Conservation (phyloP, 1,140 invertebrate genomes). For the Drosophila littoralis region DNA sequence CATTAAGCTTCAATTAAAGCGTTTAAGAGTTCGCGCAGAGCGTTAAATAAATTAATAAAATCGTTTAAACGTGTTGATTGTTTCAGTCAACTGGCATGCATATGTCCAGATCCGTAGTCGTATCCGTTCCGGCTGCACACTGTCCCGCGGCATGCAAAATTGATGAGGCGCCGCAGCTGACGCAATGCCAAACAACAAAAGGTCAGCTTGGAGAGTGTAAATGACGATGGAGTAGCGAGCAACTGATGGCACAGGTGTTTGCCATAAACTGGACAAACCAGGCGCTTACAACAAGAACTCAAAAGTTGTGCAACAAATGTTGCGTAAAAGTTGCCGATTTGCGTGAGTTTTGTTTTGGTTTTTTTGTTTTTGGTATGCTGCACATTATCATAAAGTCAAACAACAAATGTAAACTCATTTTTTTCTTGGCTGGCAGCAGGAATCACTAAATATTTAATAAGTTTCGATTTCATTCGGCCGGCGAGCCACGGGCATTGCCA, state of each 20-base stretch:
- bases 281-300: conserved; percentile 4
- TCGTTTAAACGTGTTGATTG: conserved; percentile 77
- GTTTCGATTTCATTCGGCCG: conserved; percentile 79
- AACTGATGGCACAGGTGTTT: conserved; percentile 30
- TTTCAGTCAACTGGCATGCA: conserved; percentile 51
- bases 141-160: conserved; percentile 57
- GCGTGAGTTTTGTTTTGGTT: conserved; percentile 22
- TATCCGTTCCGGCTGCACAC: conserved; percentile 24
- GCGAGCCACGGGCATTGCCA: conserved; percentile 32
- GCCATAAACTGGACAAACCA: conserved; percentile 31
- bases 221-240: not conserved
- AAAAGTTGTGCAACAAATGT: conserved; percentile 27
- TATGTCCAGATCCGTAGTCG: conserved; percentile 27
- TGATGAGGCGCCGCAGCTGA: conserved; percentile 45
- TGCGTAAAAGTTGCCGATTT: conserved; percentile 17
- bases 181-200: conserved; percentile 61
- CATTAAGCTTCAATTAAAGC: conserved; percentile 44
- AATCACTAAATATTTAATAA: conserved; percentile 80
- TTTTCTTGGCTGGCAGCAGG: conserved; percentile 35
- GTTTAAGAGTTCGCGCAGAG: conserved; percentile 43
- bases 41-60: conserved; percentile 75
- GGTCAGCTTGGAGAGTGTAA: conserved; percentile 34
- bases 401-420: conserved; percentile 78
- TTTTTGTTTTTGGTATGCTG: conserved; percentile 5
- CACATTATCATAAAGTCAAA: conserved; percentile 83